Conservation (phyloP, 2,888 invertebrate species). For the Portevinia maculata region DNA sequence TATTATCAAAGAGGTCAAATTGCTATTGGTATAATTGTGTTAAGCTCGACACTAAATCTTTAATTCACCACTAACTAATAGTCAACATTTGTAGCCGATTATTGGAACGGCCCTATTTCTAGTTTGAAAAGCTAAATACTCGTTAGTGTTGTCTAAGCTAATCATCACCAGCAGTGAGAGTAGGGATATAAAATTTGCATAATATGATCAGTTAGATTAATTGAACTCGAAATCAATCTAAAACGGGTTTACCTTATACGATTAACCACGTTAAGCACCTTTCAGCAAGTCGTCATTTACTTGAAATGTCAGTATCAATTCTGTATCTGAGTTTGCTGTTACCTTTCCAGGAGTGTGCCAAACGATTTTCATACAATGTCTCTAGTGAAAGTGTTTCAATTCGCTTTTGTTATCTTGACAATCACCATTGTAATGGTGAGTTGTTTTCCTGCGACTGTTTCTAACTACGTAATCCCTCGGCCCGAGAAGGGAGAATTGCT, state of each 20-base stretch:
- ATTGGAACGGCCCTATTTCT: no score
- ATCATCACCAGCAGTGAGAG: slow-evolving; percentile 35
- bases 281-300: slow-evolving; percentile 45
- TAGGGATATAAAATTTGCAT: slow-evolving; percentile 48
- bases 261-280: slow-evolving; percentile 48
- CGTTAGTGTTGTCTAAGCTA: slow-evolving; percentile 14
- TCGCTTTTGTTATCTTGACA: slow-evolving; percentile 32
- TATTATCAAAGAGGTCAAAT: no score
- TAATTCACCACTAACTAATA: no score
- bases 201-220: slow-evolving; percentile 62
- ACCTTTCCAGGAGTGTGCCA: slow-evolving; percentile 47
- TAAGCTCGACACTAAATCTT: no score
- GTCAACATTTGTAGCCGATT: no score
- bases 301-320: slow-evolving; percentile 65
- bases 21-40: no score
- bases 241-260: slow-evolving; percentile 60
- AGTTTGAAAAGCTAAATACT: slow-evolving; percentile 13
- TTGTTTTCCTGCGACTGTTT: slow-evolving; percentile 39
- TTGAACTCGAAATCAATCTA: slow-evolving; percentile 44
- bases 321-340: slow-evolving; percentile 58
- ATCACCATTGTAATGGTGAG: slow-evolving; percentile 1
- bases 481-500: slow-evolving; percentile 52
- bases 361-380: slow-evolving; percentile 20
- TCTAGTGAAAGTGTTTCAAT: slow-evolving; percentile 32
- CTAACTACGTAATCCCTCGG: slow-evolving; percentile 44